Evolutionary conservation across 2,113 vertebrate species (phyloP), one percentile per base, ranked within the genome.

Genomic region (Dolichotis patagonum): DNA sequence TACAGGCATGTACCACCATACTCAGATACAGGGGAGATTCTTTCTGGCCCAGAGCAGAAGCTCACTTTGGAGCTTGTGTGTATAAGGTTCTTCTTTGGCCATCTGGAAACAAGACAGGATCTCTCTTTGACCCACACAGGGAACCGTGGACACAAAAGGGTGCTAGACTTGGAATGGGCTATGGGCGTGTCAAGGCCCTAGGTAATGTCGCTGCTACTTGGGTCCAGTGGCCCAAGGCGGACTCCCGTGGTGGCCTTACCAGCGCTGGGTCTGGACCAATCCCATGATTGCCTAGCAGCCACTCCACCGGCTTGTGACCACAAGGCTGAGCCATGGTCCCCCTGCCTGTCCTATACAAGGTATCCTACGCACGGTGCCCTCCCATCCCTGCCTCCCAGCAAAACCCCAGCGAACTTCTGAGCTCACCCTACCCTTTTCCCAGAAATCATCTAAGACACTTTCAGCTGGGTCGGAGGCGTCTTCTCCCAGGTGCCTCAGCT

Each of bases 31-130:
- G 26, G 26, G 14, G 32, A 52, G 46, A 26, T 54, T 56, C 81
- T 14, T 4, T 26, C 41, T 49, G 56, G 43, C 38, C 84, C 0
- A 7, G 52, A 26, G 1, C 78, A n/a, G 9, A 11, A 41, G 26
- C 77, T 28, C 4, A 19, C n/a, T 35, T 46, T 0, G 1, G 65
- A 43, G 7, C 0, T 0, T 6, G 16, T 56, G 17, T 38, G 13
- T 41, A 7, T 8, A 8, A 46, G 67, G 28, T 28, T 56, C 12
- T 62, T 60, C 71, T 83, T 17, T 12, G 38, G 12, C 24, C 16
- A 4, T 1, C 41, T 9, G 60, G 56, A 56, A 13, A 30, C 22
- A 11, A 22, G 1, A 8, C 30, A 14, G 38, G 3, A 11, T 41
- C 71, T 46, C 52, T 41, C 63, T 49, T 54, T 17, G 71, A 11